Conservation (phyloP, 2,888 invertebrate species). For the Noctua comes region DNA sequence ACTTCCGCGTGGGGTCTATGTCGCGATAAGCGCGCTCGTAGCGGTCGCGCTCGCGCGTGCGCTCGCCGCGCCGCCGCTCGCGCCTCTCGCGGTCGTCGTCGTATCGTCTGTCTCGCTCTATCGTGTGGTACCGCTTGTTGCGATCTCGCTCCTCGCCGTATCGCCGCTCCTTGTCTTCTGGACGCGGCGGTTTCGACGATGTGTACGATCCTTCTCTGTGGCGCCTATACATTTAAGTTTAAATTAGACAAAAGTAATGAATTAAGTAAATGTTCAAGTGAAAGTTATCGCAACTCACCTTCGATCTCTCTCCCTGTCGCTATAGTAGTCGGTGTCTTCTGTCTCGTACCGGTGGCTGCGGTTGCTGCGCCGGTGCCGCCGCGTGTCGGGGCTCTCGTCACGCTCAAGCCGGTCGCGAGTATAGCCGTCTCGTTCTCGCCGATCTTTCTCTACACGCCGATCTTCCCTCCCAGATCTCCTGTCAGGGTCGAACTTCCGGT, state of each 20-base stretch:
- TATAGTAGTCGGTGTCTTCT: conserved; percentile 93
- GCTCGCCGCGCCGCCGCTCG: conserved; percentile 75
- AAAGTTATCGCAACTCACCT: conserved; percentile 75
- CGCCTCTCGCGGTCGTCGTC: conserved; percentile 73
- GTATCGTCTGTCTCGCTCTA: conserved; percentile 81
- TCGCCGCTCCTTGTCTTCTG: conserved; percentile 82
- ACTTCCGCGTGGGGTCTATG: conserved; percentile 82
- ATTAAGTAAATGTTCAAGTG: not conserved
- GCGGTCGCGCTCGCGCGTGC: conserved; percentile 73
- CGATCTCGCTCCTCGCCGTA: conserved; percentile 78
- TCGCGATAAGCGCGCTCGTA: conserved; percentile 81
- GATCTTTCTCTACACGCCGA: conserved; percentile 79
- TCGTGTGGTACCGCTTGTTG: conserved; percentile 74
- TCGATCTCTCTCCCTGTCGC: conserved; percentile 91
- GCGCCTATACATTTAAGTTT: conserved; percentile 73
- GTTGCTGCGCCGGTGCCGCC: conserved; percentile 80
- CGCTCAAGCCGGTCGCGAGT: conserved; percentile 72
- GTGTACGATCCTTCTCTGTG: conserved; percentile 89
- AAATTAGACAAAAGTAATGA: not conserved
- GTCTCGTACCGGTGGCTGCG: conserved; percentile 90
- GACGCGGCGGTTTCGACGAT: conserved; percentile 84
- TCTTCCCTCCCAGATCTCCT: conserved; percentile 77
- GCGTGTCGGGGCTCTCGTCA: conserved; percentile 80
- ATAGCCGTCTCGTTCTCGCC: conserved; percentile 72
- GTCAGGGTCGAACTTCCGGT: conserved; percentile 80